phyloP scores from a whole-genome alignment of 2,113 vertebrate species.

The Microcebus griseorufus region DNA sequence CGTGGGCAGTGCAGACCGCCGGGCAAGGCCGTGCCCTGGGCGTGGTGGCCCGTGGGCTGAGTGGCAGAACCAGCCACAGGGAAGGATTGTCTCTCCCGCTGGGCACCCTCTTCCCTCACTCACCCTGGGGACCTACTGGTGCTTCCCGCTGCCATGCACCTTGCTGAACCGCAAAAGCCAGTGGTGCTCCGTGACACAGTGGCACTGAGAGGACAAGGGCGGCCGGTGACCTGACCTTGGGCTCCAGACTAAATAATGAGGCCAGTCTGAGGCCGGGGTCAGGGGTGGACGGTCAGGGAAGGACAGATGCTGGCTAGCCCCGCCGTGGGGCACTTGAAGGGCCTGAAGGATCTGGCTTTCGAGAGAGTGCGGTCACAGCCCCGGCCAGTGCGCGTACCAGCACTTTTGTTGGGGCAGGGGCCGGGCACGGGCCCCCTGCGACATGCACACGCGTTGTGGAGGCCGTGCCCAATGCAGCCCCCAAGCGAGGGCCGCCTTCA shows the following conservation, averaged over 20 bases:
- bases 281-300: neutral
- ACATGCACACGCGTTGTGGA: rapidly evolving
- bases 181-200: neutral
- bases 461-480: rapidly evolving
- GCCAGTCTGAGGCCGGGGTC: neutral
- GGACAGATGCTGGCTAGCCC: neutral
- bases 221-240: neutral
- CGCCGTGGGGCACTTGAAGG: neutral
- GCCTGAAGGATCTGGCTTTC: neutral
- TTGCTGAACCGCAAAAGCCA: neutral
- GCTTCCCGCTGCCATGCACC: rapidly evolving
- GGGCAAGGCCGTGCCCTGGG: too few relatives aligned
- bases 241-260: neutral
- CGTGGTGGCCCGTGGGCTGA: neutral
- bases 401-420: neutral
- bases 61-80: neutral
- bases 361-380: neutral
- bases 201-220: neutral
- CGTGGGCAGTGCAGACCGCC: neutral
- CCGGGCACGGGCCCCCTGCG: too few relatives aligned
- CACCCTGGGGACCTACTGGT: neutral
- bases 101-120: neutral
- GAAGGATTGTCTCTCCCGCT: neutral
- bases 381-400: neutral
- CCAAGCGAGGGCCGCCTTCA: neutral